Evolutionary conservation across 2,888 invertebrate species (phyloP), one percentile per base, ranked within the genome.

Genomic region (Steinernema scapterisci): DNA sequence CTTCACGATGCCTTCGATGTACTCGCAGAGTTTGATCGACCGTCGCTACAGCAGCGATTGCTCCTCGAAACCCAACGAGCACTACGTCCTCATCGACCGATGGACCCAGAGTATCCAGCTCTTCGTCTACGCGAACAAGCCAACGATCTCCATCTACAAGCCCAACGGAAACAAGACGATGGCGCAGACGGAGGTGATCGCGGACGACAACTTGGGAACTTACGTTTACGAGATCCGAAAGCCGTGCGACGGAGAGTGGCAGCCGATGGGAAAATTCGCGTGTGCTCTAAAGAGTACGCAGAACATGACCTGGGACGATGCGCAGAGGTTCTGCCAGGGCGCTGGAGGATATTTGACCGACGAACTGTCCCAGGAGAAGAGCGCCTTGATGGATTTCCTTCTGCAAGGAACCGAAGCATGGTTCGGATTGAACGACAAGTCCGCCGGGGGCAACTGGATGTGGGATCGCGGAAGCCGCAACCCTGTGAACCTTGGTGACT

Each of bases 81-180:
- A 76, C 71, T 82, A 79, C 73, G 78, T 83, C 80, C 82, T 81
- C 11, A 74, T 83, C 21, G 83, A 83, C 63, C 79, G 80, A 0
- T 83, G 81, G 78, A 77, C 81, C 43, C 83, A 83, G 48, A 81
- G 81, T 0, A 71, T 82, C 51, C 76, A 76, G 70, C 70, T 81
- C 44, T 73, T 75, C 54, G 74, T 75, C 0, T 76, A 73, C 54
- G 82, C 81, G 51, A 76, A 75, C 56, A 74, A 77, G 23, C 76
- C 78, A 21, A 71, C 45, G 9, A 44, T 80, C 7, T 44, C 46
- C 51, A 73, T 78, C 2, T 79, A 72, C 71, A 77, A 71, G 45
- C 76, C 75, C 31, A 45, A 70, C 11, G 44, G 31, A 27, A 54
- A 9, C n/a, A 44, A 38, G 44, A 23, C 21, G 16, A 13, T 23